phyloP scores from a whole-genome alignment of 2,797 vertebrate genomes.

The Hydrophis major region DNA sequence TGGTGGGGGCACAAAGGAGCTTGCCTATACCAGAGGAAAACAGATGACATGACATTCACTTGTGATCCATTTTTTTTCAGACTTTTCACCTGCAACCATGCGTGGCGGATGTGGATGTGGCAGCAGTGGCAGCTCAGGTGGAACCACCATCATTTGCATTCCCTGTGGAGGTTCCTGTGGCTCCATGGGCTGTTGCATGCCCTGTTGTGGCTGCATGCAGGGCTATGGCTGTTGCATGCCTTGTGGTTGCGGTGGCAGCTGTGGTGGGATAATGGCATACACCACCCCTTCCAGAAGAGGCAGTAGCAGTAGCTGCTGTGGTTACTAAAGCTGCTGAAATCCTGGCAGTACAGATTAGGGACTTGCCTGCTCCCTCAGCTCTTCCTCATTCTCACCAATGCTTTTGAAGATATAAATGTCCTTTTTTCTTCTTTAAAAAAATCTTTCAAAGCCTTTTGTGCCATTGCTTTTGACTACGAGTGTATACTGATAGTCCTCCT shows the following conservation, averaged over 20 bases:
- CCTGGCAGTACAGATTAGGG: neutral
- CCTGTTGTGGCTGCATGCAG: no score
- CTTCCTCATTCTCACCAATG: neutral
- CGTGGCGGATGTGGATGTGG: neutral
- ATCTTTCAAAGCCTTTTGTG: neutral
- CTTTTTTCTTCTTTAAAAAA: neutral
- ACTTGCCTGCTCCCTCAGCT: neutral
- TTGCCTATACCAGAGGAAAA: neutral
- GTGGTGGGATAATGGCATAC: neutral
- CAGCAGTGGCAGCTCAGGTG: rapidly evolving
- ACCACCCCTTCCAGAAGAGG: neutral
- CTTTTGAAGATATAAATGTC: neutral
- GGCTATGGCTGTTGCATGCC: neutral
- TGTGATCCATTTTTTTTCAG: neutral
- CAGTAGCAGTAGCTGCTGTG: neutral
- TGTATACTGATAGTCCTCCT: neutral
- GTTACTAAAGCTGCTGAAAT: neutral
- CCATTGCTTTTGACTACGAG: neutral
- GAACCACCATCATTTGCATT: neutral
- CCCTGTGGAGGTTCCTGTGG: neutral
- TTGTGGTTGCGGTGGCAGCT: rapidly evolving
- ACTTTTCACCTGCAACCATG: neutral
- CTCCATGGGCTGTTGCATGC: neutral
- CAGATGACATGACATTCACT: rapidly evolving
- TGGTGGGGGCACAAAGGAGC: rapidly evolving